Evolutionary conservation across 2,888 invertebrate species (phyloP).

Genomic region (Lycophotia porphyrea): DNA sequence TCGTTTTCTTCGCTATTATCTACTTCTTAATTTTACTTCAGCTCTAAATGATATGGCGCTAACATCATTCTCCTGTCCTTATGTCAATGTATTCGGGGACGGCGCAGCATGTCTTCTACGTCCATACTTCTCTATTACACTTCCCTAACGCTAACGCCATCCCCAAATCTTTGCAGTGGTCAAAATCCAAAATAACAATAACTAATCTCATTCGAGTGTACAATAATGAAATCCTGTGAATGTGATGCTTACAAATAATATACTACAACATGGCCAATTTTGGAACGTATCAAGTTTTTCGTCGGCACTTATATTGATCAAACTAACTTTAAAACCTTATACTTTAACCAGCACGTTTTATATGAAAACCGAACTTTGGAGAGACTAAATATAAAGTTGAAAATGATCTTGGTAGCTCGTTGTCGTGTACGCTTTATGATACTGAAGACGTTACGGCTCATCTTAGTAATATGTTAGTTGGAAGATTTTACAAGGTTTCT

Average conservation of each 20-base stretch:
- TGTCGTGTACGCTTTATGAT: conserved; percentile 57
- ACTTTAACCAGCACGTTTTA: conserved; percentile 53
- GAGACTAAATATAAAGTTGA: conserved; percentile 51
- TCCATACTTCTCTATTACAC: too few relatives aligned
- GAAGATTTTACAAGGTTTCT: conserved; percentile 37
- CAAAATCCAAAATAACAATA: not conserved
- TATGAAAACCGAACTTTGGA: conserved; percentile 47
- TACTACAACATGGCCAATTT: not conserved
- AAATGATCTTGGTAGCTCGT: conserved; percentile 43
- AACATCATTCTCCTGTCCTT: too few relatives aligned
- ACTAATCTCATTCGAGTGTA: not conserved
- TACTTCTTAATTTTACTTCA: too few relatives aligned
- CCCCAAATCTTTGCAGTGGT: not conserved
- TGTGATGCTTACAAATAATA: not conserved
- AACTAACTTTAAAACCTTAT: conserved; percentile 10
- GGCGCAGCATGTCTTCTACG: too few relatives aligned
- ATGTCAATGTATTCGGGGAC: too few relatives aligned
- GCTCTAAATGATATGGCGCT: too few relatives aligned
- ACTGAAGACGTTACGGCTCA: conserved; percentile 22
- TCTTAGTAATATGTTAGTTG: conserved; percentile 43
- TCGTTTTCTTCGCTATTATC: too few relatives aligned
- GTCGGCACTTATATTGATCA: not conserved
- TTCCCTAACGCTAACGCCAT: too few relatives aligned
- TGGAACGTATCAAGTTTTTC: not conserved
- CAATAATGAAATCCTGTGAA: not conserved